Conservation (phyloP, 2,113 vertebrate species). For the Girardinichthys multiradiatus region DNA sequence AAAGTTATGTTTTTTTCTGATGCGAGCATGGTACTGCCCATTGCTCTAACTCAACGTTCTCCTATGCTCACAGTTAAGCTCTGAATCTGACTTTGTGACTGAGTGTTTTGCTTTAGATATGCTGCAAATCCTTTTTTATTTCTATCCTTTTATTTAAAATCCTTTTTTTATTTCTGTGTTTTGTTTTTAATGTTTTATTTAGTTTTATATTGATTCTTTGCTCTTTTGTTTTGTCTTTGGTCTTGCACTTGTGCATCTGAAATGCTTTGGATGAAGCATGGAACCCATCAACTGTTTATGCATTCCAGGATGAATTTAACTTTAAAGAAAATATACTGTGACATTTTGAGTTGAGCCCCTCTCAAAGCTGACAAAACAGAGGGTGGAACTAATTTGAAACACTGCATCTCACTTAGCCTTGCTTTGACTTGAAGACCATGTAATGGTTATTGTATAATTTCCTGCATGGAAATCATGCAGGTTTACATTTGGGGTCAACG, state of each 20-base stretch:
- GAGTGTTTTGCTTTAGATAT: conserved; percentile 19
- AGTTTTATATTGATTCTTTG: neutral
- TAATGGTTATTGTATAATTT: conserved; percentile 56
- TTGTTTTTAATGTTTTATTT: neutral
- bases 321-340: neutral
- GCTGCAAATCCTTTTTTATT: too few species aligned
- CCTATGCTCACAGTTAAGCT: conserved; percentile 27
- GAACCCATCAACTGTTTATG: neutral
- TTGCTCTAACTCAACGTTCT: conserved; percentile 40
- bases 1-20: conserved; percentile 57
- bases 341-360: conserved; percentile 9
- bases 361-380: neutral
- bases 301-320: neutral
- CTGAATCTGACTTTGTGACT: conserved; percentile 39
- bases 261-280: neutral
- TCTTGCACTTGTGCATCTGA: neutral
- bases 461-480: conserved; percentile 41
- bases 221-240: neutral
- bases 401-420: conserved; percentile 44
- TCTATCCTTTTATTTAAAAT: too few species aligned
- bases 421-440: conserved; percentile 37
- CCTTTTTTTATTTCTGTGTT: neutral
- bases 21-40: conserved; percentile 39
- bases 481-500: conserved; percentile 37
- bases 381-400: conserved; percentile 59